Base-by-base conservation (phyloP, 2,113 vertebrate species). In the Platichthys flesus region DNA sequence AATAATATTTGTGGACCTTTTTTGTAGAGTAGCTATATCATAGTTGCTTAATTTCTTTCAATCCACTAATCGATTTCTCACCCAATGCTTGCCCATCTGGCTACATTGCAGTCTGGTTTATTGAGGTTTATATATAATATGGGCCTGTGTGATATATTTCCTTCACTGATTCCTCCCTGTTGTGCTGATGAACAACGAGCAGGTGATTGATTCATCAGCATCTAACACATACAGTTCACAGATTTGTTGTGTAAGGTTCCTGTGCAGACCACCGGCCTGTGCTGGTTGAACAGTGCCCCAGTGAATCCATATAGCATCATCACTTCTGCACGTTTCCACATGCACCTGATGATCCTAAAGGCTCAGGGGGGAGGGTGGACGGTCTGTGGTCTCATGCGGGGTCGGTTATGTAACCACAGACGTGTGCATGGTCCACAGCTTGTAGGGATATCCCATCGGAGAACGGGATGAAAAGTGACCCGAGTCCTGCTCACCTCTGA, bases 401-500 rank as follows among this genome's bases (percentile, higher is more conserved):
- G 52, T 65, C 15, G 0, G 5, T 88, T 85, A 82, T 65, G 81
- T 35, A 83, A 84, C 3, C 8, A 3, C 4, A 54, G 20, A 12
- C 15, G 8, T 21, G 18, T 37, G 16, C 7, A n/a, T 16, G 12
- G 37, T 42, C 26, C 5, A 2, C 16, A 23, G 63, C 37, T 6
- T 5, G 21, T 40, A 58, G 16, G 51, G 0, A 56, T 0, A 24
- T 67, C 16, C 23, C 20, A 59, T 28, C 4, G 12, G 1, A 55
- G 49, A 10, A 6, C 1, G 8, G 10, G 9, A 57, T 1, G 7
- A 55, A 40, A 4, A 1, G 0, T 26, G 14, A 49, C 7, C 0
- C 0, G 23, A 0, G 21, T 61, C 3, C 14, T 49, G n/a, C 76
- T 82, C 71, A 93, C 92, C 91, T 88, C 94, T 95, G 71, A 98